Evolutionary conservation across 2,797 vertebrate genomes (phyloP).

Genomic region (Brachymystax lenok): DNA sequence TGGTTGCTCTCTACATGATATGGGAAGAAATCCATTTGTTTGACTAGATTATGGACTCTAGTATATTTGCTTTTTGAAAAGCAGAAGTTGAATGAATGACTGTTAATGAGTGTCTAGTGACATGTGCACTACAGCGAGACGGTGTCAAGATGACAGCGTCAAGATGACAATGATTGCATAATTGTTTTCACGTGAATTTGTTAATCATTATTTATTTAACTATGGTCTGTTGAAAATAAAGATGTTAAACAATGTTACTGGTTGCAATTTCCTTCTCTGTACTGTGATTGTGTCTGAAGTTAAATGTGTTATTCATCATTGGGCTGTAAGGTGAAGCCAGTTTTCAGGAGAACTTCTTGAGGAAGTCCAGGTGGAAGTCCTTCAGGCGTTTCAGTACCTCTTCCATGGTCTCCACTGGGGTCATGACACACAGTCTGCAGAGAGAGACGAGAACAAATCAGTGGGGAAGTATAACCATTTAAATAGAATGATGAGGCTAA

Average conservation of each 20-base stretch:
- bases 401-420: constrained; percentile 41
- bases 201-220: constrained; percentile 5
- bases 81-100: constrained; percentile 34
- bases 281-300: background rate
- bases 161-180: background rate
- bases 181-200: constrained; percentile 2
- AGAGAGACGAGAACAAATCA: background rate
- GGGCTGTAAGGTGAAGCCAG: background rate
- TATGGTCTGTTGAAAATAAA: background rate
- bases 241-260: constrained; percentile 1
- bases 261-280: background rate
- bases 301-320: background rate
- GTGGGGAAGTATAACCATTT: too few species aligned
- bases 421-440: constrained; percentile 59
- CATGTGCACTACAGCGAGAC: background rate
- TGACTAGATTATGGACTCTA: constrained; percentile 37
- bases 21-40: constrained; percentile 23
- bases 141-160: background rate
- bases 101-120: constrained; percentile 34
- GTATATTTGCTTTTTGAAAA: constrained; percentile 43
- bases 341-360: constrained; percentile 51
- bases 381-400: constrained; percentile 60
- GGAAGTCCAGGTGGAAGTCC: constrained; percentile 66
- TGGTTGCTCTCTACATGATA: constrained; percentile 7
- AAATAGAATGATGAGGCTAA: too few species aligned